Base-by-base conservation (phyloP, 2,797 vertebrate genomes). In the Oreortyx pictus region DNA sequence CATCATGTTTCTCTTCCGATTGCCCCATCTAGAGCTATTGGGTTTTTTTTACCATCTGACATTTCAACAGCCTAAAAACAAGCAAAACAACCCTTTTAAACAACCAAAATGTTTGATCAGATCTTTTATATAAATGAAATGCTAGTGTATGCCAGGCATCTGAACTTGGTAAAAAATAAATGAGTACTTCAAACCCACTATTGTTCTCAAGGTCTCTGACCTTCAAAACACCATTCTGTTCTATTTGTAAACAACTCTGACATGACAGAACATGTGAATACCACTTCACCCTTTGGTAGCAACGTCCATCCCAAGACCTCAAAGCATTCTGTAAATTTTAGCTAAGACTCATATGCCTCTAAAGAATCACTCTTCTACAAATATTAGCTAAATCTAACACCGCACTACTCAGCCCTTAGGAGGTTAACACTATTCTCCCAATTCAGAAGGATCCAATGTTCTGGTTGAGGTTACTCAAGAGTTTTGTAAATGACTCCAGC, bases 141-240 rank as follows among this genome's bases (percentile, higher is more conserved):
- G 61, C 46, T 95, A 88, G 91, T 77, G 85, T 86, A 95, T 62
- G 95, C 96, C 96, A 95, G 94, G 93, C 96, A 95, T 96, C 95
- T 96, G 95, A 96, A 95, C 82, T 95, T 96, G 74, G 93, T 95
- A 96, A 95, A 95, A 95, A 94, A 95, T 86, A 95, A 96, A 95
- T 93, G 92, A 96, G 68, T 74, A 86, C 85, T 96, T 96, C 86
- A 96, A 96, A 95, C 95, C 96, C 89, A 72, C 91, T 94, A 95
- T 95, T 95, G 93, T 96, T 96, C 94, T 95, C 93, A 93, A 92
- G 92, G 92, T 95, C 93, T 64, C 85, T 92, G 96, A 94, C 95
- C 95, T 96, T 96, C 92, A 94, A 95, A 95, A 96, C 89, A 95
- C 93, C 87, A 92, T 96, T 95, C 94, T 91, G 65, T 93, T 95